Conservation (phyloP, 2,113 vertebrate genomes). For the Neotoma lepida region DNA sequence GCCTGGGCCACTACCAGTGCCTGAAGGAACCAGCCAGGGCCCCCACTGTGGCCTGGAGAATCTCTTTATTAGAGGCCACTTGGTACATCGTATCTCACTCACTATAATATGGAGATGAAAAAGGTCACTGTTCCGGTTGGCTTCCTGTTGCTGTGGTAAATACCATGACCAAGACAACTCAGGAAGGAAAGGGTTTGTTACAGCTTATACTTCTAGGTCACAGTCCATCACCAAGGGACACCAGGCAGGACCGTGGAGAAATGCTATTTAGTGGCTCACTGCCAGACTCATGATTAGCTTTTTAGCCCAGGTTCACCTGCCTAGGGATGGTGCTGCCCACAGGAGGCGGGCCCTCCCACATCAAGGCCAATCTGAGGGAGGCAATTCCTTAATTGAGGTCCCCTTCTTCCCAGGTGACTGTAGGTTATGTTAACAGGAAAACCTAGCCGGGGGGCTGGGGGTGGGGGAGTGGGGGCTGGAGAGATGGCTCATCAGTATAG, state of each 20-base stretch:
- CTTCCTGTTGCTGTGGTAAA: not conserved
- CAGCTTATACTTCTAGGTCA: too few species aligned
- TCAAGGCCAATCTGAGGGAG: not conserved
- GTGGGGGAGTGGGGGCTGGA: not conserved
- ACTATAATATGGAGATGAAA: not conserved
- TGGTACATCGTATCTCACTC: not conserved
- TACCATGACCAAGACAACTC: not conserved
- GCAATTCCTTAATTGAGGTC: not conserved
- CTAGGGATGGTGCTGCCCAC: not conserved
- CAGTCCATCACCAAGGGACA: not conserved
- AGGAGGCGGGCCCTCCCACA: not conserved
- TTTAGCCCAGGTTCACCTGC: not conserved
- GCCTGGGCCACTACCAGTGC: not conserved
- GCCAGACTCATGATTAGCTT: not conserved
- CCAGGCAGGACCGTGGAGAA: not conserved
- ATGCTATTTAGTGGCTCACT: not conserved
- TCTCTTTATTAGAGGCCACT: not conserved
- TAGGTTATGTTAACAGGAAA: not conserved
- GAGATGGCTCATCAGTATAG: fast-evolving
- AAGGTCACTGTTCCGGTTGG: not conserved
- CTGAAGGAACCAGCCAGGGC: not conserved
- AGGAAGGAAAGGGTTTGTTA: too few species aligned
- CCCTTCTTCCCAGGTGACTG: not conserved
- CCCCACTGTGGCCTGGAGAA: not conserved
- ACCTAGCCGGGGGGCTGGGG: not conserved